These are phyloP conservation scores for Scyliorhinus canicula DNA, from an alignment of 2,797 vertebrate genomes.

Conservation along the genomic window DNA sequence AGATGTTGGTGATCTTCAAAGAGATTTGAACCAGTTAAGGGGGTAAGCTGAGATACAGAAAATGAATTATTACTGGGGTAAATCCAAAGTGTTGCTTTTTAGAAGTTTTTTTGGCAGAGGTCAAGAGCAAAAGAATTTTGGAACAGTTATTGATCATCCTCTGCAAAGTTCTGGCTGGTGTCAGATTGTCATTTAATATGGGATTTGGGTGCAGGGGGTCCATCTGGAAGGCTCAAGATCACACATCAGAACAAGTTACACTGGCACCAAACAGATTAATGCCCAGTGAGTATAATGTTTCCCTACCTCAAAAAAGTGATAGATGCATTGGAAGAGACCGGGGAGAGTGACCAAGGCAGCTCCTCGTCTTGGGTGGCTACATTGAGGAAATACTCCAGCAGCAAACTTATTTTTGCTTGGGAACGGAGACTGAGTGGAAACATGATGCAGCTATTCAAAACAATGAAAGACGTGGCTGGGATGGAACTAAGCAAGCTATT, in stretches of 20 bases:
- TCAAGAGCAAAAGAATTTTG: neutral
- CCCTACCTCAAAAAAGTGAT: neutral
- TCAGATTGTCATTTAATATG: neutral
- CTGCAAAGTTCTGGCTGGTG: neutral
- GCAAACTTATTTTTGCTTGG: neutral
- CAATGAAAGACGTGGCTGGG: neutral
- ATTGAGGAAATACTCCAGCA: constrained; percentile 4
- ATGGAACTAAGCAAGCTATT: neutral
- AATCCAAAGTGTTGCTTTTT: neutral
- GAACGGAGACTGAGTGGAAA: neutral
- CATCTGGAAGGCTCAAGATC: neutral
- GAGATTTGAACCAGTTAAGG: neutral
- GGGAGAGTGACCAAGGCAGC: neutral
- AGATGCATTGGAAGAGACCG: neutral
- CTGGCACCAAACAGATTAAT: neutral
- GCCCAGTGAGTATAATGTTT: neutral
- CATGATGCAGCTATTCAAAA: neutral
- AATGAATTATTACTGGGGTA: neutral
- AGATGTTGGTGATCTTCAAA: neutral
- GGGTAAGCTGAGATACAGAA: neutral
- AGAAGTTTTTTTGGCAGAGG: neutral
- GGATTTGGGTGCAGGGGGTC: neutral
- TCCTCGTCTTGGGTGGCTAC: neutral
- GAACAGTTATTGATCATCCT: neutral
- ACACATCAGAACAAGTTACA: neutral